Base-by-base conservation (phyloP, 2,113 vertebrate genomes). In the Hippocampus guttulatus region DNA sequence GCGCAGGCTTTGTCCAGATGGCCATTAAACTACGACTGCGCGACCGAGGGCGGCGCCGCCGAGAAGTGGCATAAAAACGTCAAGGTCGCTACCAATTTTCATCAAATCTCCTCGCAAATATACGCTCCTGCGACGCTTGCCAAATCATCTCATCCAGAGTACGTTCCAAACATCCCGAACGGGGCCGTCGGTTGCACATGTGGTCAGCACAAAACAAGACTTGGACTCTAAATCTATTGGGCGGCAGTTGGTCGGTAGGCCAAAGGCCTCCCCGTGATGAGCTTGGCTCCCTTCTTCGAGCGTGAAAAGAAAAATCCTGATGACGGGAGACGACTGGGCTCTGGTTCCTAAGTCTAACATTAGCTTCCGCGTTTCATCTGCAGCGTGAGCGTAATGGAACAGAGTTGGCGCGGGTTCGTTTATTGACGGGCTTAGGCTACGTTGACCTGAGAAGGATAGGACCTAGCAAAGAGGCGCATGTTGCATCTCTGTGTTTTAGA, bases 61-160 rank as follows among this genome's bases (percentile, higher is more conserved):
- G 81, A 80, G 75, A 86, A 87, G 88, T 68, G 85, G 64, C 64
- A 70, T 87, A 88, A 81, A 85, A 75, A 79, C 84, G 89, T 90
- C 89, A 82, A 70, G 81, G 84, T 83, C 74, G 73, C 67, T 81
- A 71, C 82, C 67, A 55, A 43, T 85, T 75, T 85, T 80, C 86
- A 85, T 85, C 81, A 80, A 64, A 73, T 41, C 81, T 78, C 65
- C 80, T 25, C 18, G 64, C 75, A 78, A 74, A 68, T 73, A 51
- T 61, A 71, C 16, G 40, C 21, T 41, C 70, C 67, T 67, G 58
- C 67, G 68, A 51, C 23, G 51, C 57, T 65, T 70, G 84, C 82
- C 84, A 84, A 77, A 77, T 81, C 64, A 64, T 71, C 68, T 88
- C 75, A 75, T 76, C 75, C 73, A 67, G 57, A 67, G 66, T 66